phyloP scores from a whole-genome alignment of 2,113 vertebrate species.

The Crotalus viridis region DNA sequence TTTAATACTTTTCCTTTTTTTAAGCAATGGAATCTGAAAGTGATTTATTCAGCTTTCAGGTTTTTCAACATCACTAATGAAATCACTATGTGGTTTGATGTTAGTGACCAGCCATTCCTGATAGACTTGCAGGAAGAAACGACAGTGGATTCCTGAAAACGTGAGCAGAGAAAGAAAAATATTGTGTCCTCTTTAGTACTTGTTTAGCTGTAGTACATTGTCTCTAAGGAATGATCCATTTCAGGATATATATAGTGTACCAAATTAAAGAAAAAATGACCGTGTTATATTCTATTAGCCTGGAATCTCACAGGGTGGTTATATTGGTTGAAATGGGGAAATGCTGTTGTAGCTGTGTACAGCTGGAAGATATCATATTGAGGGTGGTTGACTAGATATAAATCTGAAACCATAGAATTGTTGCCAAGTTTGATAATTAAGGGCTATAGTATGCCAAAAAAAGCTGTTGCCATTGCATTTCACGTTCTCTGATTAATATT shows the following conservation, averaged over 20 bases:
- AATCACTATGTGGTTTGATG: background rate
- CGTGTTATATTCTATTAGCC: background rate
- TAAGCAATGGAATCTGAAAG: background rate
- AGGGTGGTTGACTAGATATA: background rate
- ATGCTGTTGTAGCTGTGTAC: background rate
- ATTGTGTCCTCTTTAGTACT: background rate
- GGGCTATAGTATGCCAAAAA: background rate
- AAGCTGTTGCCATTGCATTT: background rate
- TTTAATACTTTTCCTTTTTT: background rate
- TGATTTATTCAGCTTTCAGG: constrained; percentile 11
- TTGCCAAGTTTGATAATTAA: background rate
- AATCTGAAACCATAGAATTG: background rate
- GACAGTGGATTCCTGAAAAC: background rate
- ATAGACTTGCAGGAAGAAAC: background rate
- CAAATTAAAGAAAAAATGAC: background rate
- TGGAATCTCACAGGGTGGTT: background rate
- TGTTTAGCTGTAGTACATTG: background rate
- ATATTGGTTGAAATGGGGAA: background rate
- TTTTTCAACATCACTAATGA: constrained; percentile 25
- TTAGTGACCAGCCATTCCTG: background rate
- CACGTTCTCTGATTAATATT: background rate
- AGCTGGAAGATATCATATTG: background rate
- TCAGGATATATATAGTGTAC: background rate
- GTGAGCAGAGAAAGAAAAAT: background rate
- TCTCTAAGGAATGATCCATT: background rate